phyloP scores from a whole-genome alignment of 2,797 vertebrate species.

The Sebastes cheni region DNA sequence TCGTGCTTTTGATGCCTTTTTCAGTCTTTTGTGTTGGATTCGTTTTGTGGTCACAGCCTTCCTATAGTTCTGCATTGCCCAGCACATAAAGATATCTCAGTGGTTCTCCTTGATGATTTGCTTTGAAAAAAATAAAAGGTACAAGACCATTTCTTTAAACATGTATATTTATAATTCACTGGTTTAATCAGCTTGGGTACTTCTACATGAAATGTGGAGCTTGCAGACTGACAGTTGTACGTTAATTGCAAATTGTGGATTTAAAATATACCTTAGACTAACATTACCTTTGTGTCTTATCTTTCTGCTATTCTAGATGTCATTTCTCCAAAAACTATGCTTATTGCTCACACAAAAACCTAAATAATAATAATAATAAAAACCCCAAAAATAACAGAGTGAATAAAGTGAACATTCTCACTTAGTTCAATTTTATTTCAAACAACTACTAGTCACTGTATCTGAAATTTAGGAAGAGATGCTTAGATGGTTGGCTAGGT shows the following conservation, averaged over 20 bases:
- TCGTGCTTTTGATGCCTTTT: conserved; percentile 9
- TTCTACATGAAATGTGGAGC: too few relatives aligned
- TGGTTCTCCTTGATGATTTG: not conserved
- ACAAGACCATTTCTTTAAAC: not conserved
- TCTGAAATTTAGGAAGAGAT: not conserved
- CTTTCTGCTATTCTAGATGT: not conserved
- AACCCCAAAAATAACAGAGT: not conserved
- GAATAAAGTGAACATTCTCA: not conserved
- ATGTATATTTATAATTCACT: not conserved
- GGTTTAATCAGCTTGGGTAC: not conserved
- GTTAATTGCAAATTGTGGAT: not conserved
- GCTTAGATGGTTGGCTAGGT: not conserved
- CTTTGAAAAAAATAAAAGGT: not conserved
- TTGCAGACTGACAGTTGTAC: not conserved
- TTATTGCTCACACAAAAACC: not conserved
- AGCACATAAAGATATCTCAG: not conserved
- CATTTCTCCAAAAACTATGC: not conserved
- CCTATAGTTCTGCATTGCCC: not conserved
- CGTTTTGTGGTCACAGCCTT: conserved; percentile 2
- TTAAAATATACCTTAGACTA: not conserved
- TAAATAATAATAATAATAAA: not conserved
- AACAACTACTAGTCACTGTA: not conserved
- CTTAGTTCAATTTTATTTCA: not conserved
- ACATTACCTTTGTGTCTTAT: not conserved
- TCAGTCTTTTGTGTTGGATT: conserved; percentile 19